Conservation (phyloP, 2,888 invertebrate genomes). For the Patella ulyssiponensis region DNA sequence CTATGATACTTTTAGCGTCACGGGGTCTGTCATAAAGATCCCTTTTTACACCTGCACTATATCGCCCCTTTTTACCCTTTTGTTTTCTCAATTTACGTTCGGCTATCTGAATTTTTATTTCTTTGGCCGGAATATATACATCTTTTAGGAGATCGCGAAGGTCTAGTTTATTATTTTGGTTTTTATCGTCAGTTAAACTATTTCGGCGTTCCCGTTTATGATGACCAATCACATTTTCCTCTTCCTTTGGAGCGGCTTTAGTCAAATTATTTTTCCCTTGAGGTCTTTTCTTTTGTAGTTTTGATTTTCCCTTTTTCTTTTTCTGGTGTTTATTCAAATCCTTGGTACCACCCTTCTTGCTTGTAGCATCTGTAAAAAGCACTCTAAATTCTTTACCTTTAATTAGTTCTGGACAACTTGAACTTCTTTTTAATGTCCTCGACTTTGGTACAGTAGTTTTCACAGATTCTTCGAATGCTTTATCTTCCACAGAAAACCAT, state of each 20-base stretch:
- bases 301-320: neutral
- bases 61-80: neutral
- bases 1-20: neutral
- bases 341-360: neutral
- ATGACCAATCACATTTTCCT: neutral
- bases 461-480: neutral
- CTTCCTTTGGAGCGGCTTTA: neutral
- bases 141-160: constrained; percentile 22
- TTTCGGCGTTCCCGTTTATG: neutral
- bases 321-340: neutral
- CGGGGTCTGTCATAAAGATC: neutral
- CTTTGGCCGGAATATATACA: constrained; percentile 27
- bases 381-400: neutral
- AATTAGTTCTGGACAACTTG: neutral
- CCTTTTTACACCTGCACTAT: neutral
- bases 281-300: neutral
- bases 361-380: neutral
- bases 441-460: neutral
- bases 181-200: neutral
- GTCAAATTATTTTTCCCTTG: neutral
- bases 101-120: constrained; percentile 25
- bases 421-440: neutral
- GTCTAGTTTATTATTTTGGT: neutral
- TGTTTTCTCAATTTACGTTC: constrained; percentile 21
- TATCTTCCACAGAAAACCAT: neutral